Evolutionary conservation across 2,113 vertebrate genomes (phyloP).

Genomic region (Oryzias melastigma): DNA sequence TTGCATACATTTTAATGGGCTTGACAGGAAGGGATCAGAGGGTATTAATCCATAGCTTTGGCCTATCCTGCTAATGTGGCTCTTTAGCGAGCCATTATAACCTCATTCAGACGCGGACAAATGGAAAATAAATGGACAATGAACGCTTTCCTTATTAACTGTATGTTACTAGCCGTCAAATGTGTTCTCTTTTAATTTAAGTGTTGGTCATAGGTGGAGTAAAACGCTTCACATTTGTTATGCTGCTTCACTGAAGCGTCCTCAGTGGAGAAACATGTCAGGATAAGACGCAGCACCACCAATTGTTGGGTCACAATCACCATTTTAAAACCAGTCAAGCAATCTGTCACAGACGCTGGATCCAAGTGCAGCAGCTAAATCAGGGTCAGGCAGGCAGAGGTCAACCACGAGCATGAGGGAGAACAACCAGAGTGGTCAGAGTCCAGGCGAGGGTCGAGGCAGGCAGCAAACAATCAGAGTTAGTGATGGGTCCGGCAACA

Average conservation of each 20-base stretch:
- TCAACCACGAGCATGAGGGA: too few relatives aligned
- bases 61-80: slow-evolving; percentile 55
- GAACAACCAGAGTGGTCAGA: too few relatives aligned
- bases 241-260: neutral
- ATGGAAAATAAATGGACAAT: slow-evolving; percentile 49
- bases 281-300: too few relatives aligned
- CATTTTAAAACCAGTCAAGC: too few relatives aligned
- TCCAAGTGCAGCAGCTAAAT: too few relatives aligned
- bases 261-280: too few relatives aligned
- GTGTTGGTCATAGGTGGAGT: neutral
- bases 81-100: slow-evolving; percentile 58
- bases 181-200: slow-evolving; percentile 1
- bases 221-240: neutral
- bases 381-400: too few relatives aligned
- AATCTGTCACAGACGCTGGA: too few relatives aligned
- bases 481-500: too few relatives aligned
- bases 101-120: slow-evolving; percentile 46
- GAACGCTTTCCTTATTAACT: slow-evolving; percentile 36
- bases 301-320: too few relatives aligned
- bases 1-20: slow-evolving; percentile 67
- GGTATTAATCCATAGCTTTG: slow-evolving; percentile 66
- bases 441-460: too few relatives aligned
- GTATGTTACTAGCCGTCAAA: neutral
- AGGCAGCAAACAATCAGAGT: too few relatives aligned
- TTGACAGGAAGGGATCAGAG: slow-evolving; percentile 61